phyloP scores from a whole-genome alignment of 2,888 invertebrate species.

The Drosophila falleni region DNA sequence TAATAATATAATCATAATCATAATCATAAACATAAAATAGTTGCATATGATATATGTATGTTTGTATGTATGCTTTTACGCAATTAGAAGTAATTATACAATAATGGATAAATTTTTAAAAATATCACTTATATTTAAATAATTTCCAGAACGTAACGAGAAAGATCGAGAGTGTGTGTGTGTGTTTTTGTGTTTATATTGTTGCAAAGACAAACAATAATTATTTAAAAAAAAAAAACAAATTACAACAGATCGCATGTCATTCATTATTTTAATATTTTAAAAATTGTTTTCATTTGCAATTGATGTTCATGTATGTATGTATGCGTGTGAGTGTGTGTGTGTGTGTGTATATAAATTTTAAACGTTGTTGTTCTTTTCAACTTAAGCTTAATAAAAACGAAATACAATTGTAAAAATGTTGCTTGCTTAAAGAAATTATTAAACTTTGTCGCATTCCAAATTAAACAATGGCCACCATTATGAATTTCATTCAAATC shows the following conservation, averaged over 20 bases:
- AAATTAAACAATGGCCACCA: conserved; percentile 82
- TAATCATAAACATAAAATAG: conserved; percentile 69
- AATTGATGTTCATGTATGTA: conserved; percentile 14
- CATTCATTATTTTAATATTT: not conserved
- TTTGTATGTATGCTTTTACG: conserved; percentile 50
- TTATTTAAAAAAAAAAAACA: conserved; percentile 22
- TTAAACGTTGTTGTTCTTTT: conserved; percentile 44
- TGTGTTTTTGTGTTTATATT: conserved; percentile 19
- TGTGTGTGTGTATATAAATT: conserved; percentile 26
- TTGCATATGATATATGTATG: conserved; percentile 63
- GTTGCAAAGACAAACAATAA: conserved; percentile 53
- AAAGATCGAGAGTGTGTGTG: conserved; percentile 56
- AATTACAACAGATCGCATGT: not conserved
- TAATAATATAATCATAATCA: conserved; percentile 56
- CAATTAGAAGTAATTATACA: conserved; percentile 76
- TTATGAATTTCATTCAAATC: conserved; percentile 85
- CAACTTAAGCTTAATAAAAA: conserved; percentile 76
- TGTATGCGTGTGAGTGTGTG: conserved; percentile 2
- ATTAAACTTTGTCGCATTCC: conserved; percentile 75
- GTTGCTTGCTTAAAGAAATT: conserved; percentile 58
- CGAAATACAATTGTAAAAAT: conserved; percentile 82
- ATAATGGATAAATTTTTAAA: conserved; percentile 73
- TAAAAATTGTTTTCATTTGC: conserved; percentile 15
- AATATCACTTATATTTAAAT: conserved; percentile 83
- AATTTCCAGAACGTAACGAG: conserved; percentile 83